Evolutionary conservation across 2,888 invertebrate species (phyloP).

Genomic region (Hemicrepidius hirtus): DNA sequence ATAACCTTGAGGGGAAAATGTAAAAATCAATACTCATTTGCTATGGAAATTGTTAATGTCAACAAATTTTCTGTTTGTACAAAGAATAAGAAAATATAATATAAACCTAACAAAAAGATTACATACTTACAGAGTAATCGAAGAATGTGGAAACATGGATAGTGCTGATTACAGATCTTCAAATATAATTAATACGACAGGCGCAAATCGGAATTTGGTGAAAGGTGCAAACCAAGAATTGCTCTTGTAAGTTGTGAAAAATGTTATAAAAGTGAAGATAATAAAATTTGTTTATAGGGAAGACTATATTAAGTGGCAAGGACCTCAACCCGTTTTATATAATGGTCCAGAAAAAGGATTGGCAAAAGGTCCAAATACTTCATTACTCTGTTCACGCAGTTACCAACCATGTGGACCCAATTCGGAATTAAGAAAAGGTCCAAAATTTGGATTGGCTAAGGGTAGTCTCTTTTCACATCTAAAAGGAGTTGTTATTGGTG

Average conservation of each 20-base stretch:
- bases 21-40: constrained; percentile 33
- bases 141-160: constrained; percentile 66
- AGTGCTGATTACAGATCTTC: constrained; percentile 77
- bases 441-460: constrained; percentile 82
- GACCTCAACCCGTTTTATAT: constrained; percentile 81
- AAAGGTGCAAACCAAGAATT: constrained; percentile 87
- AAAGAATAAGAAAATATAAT: not conserved
- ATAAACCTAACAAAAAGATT: too few relatives aligned
- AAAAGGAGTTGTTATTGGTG: constrained; percentile 71
- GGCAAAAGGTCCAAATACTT: constrained; percentile 75
- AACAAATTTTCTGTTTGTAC: constrained; percentile 14
- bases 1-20: not conserved
- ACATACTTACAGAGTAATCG: constrained; percentile 63
- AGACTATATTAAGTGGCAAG: constrained; percentile 90
- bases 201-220: constrained; percentile 82
- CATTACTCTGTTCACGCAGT: constrained; percentile 64
- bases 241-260: constrained; percentile 79
- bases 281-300: constrained; percentile 73
- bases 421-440: constrained; percentile 81
- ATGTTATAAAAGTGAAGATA: not conserved
- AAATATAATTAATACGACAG: constrained; percentile 76
- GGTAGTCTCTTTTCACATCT: constrained; percentile 86
- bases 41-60: constrained; percentile 24
- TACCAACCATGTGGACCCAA: constrained; percentile 80
- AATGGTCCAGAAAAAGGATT: constrained; percentile 71